These are phyloP conservation scores for Thalpophila matura DNA, from an alignment of 2,888 invertebrate species.

Conservation along the genomic window DNA sequence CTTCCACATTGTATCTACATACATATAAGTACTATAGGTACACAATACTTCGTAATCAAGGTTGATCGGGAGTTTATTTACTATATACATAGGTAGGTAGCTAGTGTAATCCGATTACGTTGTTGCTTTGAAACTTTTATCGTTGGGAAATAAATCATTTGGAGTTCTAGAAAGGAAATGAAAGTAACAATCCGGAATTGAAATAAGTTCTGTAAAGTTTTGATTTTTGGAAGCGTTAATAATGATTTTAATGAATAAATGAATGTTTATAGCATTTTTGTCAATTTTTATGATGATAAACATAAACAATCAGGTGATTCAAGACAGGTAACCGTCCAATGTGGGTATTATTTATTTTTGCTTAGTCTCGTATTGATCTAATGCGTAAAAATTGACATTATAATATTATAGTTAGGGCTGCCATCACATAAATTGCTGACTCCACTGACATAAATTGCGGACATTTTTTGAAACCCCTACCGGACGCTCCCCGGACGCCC, in stretches of 20 bases:
- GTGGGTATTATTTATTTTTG: no score
- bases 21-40: no score
- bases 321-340: no score
- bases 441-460: no score
- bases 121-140: constrained; percentile 20
- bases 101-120: constrained; percentile 1
- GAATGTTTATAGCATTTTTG: not conserved
- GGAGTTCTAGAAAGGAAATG: not conserved
- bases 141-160: constrained; percentile 10
- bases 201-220: constrained; percentile 21
- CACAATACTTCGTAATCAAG: constrained; percentile 25
- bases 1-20: no score
- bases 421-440: no score
- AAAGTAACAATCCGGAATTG: not conserved
- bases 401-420: no score
- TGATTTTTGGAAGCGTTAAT: not conserved
- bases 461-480: no score
- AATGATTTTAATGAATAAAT: not conserved
- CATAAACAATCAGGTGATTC: no score
- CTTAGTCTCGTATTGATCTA: no score
- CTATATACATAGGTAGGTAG: not conserved
- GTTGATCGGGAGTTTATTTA: constrained; percentile 5
- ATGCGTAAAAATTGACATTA: no score
- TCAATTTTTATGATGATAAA: not conserved
- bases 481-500: no score